Conservation (phyloP, 2,797 vertebrate genomes). For the Enteromius paludinosus region DNA sequence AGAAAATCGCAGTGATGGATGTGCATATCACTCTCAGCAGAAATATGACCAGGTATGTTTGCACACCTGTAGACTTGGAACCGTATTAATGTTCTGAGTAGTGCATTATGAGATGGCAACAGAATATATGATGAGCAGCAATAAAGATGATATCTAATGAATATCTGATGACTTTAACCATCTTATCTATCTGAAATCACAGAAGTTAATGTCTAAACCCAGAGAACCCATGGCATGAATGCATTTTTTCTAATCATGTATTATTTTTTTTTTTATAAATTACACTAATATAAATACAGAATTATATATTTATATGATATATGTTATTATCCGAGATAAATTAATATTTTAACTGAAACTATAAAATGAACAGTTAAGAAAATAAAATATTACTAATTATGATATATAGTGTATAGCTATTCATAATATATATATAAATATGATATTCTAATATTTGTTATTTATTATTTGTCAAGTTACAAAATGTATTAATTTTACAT, state of each 20-base stretch:
- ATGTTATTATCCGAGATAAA: not conserved
- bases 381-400: not conserved
- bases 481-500: not conserved
- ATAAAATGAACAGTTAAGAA: not conserved
- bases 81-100: not conserved
- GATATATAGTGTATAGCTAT: not conserved
- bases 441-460: not conserved
- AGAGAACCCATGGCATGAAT: not conserved
- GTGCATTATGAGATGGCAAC: constrained; percentile 5
- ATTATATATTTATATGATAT: not conserved
- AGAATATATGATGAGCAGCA: constrained; percentile 3
- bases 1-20: constrained; percentile 20
- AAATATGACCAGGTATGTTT: constrained; percentile 30
- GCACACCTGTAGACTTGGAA: constrained; percentile 37
- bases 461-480: not conserved
- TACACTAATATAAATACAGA: not conserved
- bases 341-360: too few relatives aligned
- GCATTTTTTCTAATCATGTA: not conserved
- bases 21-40: constrained; percentile 4
- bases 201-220: constrained; percentile 17
- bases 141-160: constrained; percentile 29
- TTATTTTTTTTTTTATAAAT: too few relatives aligned
- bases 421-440: not conserved
- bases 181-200: constrained; percentile 14
- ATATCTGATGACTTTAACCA: not conserved